Evolutionary conservation across 2,888 invertebrate genomes (phyloP).

Genomic region (Drosophila infuscata): DNA sequence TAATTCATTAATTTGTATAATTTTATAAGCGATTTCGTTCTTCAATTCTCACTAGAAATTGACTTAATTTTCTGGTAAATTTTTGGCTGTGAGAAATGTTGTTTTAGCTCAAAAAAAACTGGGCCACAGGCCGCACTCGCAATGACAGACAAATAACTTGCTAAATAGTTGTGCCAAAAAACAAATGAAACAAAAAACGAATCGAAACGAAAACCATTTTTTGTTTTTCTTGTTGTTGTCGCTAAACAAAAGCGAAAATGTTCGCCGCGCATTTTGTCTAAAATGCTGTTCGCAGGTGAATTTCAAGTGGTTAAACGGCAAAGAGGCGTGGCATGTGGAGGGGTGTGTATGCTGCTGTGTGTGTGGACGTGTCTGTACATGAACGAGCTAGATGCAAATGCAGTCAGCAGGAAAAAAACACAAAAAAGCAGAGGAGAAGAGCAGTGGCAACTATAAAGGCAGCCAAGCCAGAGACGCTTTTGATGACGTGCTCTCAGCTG

Average conservation of each 20-base stretch:
- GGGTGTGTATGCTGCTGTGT: background rate
- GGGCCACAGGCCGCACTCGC: conserved; percentile 33
- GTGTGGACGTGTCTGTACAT: conserved; percentile 47
- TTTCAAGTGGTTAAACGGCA: conserved; percentile 30
- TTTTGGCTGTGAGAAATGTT: conserved; percentile 23
- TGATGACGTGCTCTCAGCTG: conserved; percentile 72
- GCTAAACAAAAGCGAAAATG: conserved; percentile 57
- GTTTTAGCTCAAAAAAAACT: conserved; percentile 9
- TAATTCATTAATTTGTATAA: background rate
- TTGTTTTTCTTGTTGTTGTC: conserved; percentile 14
- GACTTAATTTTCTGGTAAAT: conserved; percentile 35
- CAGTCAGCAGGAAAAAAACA: conserved; percentile 18
- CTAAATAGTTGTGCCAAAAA: conserved; percentile 52
- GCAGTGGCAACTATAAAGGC: conserved; percentile 21
- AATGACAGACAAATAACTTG: conserved; percentile 42
- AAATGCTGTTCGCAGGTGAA: conserved; percentile 48
- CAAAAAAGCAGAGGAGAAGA: conserved; percentile 15
- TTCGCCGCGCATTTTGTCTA: conserved; percentile 37
- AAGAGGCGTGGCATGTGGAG: background rate
- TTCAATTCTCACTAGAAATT: background rate
- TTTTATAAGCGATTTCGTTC: background rate
- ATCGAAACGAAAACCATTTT: background rate
- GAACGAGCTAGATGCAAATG: conserved; percentile 50
- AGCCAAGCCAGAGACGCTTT: conserved; percentile 50
- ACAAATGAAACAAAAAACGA: conserved; percentile 16